Evolutionary conservation across 1,140 invertebrate species (phyloP).

Genomic region (Aradophagus sp.): DNA sequence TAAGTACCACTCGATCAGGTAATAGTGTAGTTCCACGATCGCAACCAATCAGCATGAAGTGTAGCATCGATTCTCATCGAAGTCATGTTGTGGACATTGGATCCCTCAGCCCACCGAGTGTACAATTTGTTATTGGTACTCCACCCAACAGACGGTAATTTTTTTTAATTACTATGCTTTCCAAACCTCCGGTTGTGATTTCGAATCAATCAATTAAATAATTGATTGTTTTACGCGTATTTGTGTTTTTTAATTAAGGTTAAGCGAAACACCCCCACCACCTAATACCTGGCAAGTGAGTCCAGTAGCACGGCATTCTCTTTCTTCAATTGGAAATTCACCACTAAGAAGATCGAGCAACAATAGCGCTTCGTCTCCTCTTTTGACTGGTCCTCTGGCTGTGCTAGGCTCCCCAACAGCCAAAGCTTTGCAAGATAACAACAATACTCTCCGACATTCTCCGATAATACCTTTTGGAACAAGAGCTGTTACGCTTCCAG

Average conservation of each 20-base stretch:
- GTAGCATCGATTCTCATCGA: conserved; percentile 78
- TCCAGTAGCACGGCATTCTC: conserved; percentile 76
- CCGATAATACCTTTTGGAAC: conserved; percentile 81
- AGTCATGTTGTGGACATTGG: conserved; percentile 84
- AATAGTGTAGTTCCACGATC: conserved; percentile 82
- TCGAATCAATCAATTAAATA: too few relatives aligned
- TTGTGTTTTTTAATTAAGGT: too few relatives aligned
- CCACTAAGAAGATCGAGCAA: conserved; percentile 81
- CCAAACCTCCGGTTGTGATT: too few relatives aligned
- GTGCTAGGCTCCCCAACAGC: conserved; percentile 79
- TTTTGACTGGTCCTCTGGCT: conserved; percentile 78
- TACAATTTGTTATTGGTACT: conserved; percentile 93
- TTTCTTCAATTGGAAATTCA: conserved; percentile 77
- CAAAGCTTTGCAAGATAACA: conserved; percentile 77
- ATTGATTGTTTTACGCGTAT: too few relatives aligned
- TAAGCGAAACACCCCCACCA: conserved; percentile 83
- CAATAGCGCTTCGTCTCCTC: conserved; percentile 82
- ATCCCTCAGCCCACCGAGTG: conserved; percentile 91
- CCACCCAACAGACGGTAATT: conserved; percentile 80
- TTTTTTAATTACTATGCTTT: conserved; percentile 3
- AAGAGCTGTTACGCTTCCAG: conserved; percentile 84
- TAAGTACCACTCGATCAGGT: conserved; percentile 59
- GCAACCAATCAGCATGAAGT: conserved; percentile 87
- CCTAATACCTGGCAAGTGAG: conserved; percentile 88
- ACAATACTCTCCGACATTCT: conserved; percentile 77